These are phyloP conservation scores for Euglossa dilemma DNA, from an alignment of 1,140 invertebrate genomes.

Conservation along the genomic window DNA sequence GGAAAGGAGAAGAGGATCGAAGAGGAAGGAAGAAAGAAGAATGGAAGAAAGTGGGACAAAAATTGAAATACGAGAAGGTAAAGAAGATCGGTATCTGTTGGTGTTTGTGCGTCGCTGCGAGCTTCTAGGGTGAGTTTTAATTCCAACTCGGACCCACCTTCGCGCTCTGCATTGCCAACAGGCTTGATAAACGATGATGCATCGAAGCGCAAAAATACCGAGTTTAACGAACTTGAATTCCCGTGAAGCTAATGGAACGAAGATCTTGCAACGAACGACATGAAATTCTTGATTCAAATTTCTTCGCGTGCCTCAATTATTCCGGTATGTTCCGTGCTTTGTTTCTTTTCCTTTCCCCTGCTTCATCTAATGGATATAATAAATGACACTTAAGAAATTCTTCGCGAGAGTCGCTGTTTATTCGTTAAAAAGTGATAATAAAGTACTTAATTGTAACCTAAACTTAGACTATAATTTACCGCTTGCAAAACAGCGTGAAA, in stretches of 20 bases:
- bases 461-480: no score
- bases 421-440: no score
- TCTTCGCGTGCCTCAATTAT: no score
- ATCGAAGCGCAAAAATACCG: constrained; percentile 29
- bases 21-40: neutral
- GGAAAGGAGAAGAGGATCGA: neutral
- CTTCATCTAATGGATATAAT: no score
- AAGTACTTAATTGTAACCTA: no score
- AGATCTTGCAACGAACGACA: neutral
- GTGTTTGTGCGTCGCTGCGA: neutral
- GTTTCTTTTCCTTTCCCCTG: no score
- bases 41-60: neutral
- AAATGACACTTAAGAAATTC: no score
- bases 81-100: constrained; percentile 25
- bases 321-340: no score
- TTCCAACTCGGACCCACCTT: constrained; percentile 29
- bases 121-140: constrained; percentile 51
- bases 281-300: neutral
- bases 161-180: neutral
- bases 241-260: constrained; percentile 4
- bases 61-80: constrained; percentile 21
- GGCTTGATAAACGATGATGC: constrained; percentile 52
- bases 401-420: no score
- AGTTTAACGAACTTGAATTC: constrained; percentile 42
- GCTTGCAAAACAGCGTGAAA: no score